A percentile compares a stretch with the other conserved stretches of the same genome.
These are phyloP conservation scores for Luperina testacea DNA, from an alignment of 2,888 invertebrate genomes.

Conservation along the genomic window DNA sequence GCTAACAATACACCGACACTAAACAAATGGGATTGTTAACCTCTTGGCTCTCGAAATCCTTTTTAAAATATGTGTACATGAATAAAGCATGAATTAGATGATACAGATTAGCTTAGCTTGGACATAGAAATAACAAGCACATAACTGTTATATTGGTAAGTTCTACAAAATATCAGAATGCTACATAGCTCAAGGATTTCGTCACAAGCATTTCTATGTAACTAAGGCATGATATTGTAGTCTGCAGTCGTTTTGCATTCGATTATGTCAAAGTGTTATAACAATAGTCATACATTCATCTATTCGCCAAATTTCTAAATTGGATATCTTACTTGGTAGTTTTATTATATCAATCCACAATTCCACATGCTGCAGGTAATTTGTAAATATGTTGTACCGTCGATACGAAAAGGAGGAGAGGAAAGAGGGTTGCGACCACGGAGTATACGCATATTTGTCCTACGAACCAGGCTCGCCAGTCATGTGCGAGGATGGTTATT, in stretches of 20 bases:
- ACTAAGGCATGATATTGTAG: constrained; percentile 85
- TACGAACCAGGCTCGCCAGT: background rate
- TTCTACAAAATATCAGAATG: constrained; percentile 53
- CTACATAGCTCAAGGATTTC: constrained; percentile 49
- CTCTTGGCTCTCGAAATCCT: constrained; percentile 37
- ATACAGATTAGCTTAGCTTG: constrained; percentile 78
- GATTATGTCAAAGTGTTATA: constrained; percentile 67
- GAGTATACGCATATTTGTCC: constrained; percentile 2
- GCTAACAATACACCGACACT: constrained; percentile 25
- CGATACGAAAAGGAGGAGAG: background rate
- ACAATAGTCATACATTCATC: constrained; percentile 66
- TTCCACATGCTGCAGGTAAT: constrained; percentile 10
- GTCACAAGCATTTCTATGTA: constrained; percentile 75
- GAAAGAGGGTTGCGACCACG: constrained; percentile 8
- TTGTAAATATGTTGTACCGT: constrained; percentile 25
- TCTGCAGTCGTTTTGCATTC: constrained; percentile 70
- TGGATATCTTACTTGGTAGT: background rate
- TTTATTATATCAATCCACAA: constrained; percentile 3
- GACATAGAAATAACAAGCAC: constrained; percentile 73
- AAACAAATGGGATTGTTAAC: constrained; percentile 39
- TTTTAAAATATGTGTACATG: constrained; percentile 61
- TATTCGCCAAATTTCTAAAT: constrained; percentile 21
- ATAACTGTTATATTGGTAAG: constrained; percentile 68
- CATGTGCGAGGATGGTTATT: background rate
- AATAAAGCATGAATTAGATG: constrained; percentile 74